Evolutionary conservation across 2,113 vertebrate species (phyloP), one percentile per base, ranked within the genome.

Genomic region (Neotoma lepida): DNA sequence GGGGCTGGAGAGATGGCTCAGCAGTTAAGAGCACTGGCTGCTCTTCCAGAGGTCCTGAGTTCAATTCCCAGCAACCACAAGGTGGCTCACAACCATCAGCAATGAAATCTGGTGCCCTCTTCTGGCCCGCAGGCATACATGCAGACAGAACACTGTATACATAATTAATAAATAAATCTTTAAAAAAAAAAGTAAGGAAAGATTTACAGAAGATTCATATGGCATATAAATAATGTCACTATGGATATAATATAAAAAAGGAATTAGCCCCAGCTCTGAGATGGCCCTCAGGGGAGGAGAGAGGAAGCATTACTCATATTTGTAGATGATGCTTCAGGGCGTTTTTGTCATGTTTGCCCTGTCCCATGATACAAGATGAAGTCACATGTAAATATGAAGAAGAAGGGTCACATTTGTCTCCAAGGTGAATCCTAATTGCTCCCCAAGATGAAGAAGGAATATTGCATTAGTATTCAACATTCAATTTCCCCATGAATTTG

Each of bases 401-500:
- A 87, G 18, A 86, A 87, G 46, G 17, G 24, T 15, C 35, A 20
- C 2, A 30, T 0, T 44, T 3, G 1, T 58, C 33, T 94, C 54
- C 33, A 2, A n/a, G 39, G n/a, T 39, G 17, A 15, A 14, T 82
- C 3, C 3, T 39, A 15, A 74, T 22, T 39, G 28, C 68, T 35
- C 30, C 4, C 35, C 0, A 5, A 81, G 76, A 58, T 39, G 39
- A 54, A 84, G 58, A 73, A 82, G 39, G 6, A 76, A 30, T 39
- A 35, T 28, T 86, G 9, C 1, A 1, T n/a, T 86, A 73, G 41
- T 18, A 39, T 12, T 46, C 61, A 76, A n/a, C 14, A 70, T 61
- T 58, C 68, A 68, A 64, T 94, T 33, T 85, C 63, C 49, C 26
- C 30, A 44, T 76, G 35, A 74, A 44, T 90, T 91, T 93, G 68